These are phyloP conservation scores for Cavia porcellus DNA, from an alignment of 2,113 vertebrate genomes.

Conservation along the genomic window DNA sequence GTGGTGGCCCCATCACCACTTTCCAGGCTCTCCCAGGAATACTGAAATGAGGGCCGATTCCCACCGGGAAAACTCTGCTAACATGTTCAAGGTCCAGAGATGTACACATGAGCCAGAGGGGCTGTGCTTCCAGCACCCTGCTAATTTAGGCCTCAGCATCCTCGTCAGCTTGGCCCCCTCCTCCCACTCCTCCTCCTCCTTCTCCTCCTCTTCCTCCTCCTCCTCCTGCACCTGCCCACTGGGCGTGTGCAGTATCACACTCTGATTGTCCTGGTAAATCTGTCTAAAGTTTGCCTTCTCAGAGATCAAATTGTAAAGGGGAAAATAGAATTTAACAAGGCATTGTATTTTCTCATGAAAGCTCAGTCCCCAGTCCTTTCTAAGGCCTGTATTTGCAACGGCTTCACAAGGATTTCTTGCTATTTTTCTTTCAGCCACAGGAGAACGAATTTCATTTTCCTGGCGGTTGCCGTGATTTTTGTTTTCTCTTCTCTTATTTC, in stretches of 20 bases:
- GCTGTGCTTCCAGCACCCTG: background rate
- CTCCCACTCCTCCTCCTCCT: background rate
- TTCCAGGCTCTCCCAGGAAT: background rate
- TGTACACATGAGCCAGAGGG: background rate
- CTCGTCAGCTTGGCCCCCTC: background rate
- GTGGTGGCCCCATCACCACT: background rate
- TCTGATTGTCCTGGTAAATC: constrained; percentile 46
- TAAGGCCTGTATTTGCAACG: background rate
- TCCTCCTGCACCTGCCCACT: background rate
- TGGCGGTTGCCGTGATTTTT: background rate
- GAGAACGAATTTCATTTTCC: constrained; percentile 31
- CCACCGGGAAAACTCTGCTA: constrained; percentile 21
- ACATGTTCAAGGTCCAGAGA: background rate
- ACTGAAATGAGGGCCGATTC: background rate
- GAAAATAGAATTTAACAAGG: constrained; percentile 3
- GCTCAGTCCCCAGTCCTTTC: background rate
- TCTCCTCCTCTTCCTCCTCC: background rate
- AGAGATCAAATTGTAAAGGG: constrained; percentile 19
- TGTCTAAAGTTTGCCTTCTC: background rate
- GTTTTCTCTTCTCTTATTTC: constrained; percentile 39
- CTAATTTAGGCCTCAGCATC: background rate
- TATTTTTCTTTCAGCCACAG: constrained; percentile 39
- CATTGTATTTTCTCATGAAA: background rate
- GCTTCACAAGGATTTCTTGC: constrained; percentile 7
- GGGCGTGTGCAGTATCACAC: background rate